Evolutionary conservation across 1,140 invertebrate species (phyloP).

Genomic region (Trigoniulus corallinus): DNA sequence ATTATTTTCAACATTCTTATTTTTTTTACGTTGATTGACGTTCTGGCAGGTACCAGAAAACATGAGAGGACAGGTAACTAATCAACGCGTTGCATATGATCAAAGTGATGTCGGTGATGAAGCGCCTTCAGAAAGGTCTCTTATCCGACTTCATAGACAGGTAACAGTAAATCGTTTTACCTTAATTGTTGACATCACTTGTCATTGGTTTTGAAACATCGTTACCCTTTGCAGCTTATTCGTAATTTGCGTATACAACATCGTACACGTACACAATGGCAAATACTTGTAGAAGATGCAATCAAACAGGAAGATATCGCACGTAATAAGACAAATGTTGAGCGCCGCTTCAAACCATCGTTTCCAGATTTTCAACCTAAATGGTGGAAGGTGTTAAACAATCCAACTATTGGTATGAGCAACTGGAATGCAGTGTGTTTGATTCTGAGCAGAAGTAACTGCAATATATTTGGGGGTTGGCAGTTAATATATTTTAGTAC

Average conservation of each 20-base stretch:
- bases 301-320: slow-evolving; percentile 69
- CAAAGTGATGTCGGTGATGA: slow-evolving; percentile 16
- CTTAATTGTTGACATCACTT: neutral
- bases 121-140: slow-evolving; percentile 56
- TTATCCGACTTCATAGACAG: slow-evolving; percentile 63
- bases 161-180: slow-evolving; percentile 25
- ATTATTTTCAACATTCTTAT: neutral
- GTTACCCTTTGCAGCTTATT: slow-evolving; percentile 44
- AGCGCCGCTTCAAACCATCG: slow-evolving; percentile 56
- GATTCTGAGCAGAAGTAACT: too few relatives aligned
- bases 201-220: too few relatives aligned
- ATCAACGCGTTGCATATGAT: too few relatives aligned
- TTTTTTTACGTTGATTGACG: neutral
- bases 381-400: slow-evolving; percentile 40
- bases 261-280: slow-evolving; percentile 85
- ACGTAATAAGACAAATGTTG: slow-evolving; percentile 55
- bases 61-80: neutral
- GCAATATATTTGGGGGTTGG: too few relatives aligned
- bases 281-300: slow-evolving; percentile 55
- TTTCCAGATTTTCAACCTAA: slow-evolving; percentile 41
- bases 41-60: neutral
- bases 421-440: too few relatives aligned
- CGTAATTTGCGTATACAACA: slow-evolving; percentile 73
- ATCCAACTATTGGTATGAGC: slow-evolving; percentile 43
- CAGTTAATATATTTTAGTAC: too few relatives aligned